These are phyloP conservation scores for Rhaphigaster nebulosa DNA, from an alignment of 2,888 invertebrate genomes.

Conservation along the genomic window DNA sequence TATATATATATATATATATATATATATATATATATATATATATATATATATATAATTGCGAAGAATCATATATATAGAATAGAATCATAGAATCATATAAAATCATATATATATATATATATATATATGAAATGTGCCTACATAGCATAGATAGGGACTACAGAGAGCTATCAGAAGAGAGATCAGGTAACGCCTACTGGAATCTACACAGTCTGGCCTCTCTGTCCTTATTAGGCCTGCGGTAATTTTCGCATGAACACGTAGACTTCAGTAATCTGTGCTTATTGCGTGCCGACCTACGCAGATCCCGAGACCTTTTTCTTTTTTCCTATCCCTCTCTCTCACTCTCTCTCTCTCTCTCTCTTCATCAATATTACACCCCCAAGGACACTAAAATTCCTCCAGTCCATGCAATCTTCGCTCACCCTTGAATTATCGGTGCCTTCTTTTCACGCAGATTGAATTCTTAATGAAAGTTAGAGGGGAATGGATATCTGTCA, in stretches of 20 bases:
- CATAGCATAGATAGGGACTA: not conserved
- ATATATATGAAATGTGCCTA: too few relatives aligned
- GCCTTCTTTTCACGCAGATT: not conserved
- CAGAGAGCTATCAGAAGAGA: not conserved
- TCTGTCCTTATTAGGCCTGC: not conserved
- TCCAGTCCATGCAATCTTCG: too few relatives aligned
- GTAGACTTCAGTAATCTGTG: not conserved
- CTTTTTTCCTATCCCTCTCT: not conserved
- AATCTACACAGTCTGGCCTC: not conserved
- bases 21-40: too few relatives aligned
- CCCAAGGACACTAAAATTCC: not conserved
- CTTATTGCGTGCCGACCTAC: conserved; percentile 38
- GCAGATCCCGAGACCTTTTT: not conserved
- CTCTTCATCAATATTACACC: not conserved
- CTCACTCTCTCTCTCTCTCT: too few relatives aligned
- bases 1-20: too few relatives aligned
- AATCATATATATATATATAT: too few relatives aligned
- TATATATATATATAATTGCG: too few relatives aligned
- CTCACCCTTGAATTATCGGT: not conserved
- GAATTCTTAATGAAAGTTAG: not conserved
- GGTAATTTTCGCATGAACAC: conserved; percentile 35
- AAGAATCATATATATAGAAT: too few relatives aligned
- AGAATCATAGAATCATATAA: too few relatives aligned
- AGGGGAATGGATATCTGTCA: not conserved
- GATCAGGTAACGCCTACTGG: not conserved